Conservation (phyloP, 2,113 vertebrate species). For the Danionella cerebrum region DNA sequence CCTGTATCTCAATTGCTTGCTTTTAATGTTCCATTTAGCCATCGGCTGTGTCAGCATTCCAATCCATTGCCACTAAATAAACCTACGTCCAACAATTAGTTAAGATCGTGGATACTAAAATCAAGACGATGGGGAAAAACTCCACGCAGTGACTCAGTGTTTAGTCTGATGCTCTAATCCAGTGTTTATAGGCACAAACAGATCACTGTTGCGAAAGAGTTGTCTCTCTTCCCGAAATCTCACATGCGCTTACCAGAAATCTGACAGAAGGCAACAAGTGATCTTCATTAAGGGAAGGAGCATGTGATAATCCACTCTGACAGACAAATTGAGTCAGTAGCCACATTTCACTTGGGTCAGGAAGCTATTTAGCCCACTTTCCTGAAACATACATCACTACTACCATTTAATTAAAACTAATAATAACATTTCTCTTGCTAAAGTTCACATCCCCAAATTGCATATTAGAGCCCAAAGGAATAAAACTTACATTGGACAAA, state of each 20-base stretch:
- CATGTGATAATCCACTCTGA: constrained; percentile 61
- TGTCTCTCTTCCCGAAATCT: constrained; percentile 50
- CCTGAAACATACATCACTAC: constrained; percentile 13
- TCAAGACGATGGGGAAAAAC: constrained; percentile 26
- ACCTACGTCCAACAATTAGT: constrained; percentile 7
- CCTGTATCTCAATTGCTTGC: neutral
- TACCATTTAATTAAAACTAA: too few species aligned
- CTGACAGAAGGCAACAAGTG: constrained; percentile 58
- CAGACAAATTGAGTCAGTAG: constrained; percentile 67
- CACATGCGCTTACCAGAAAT: constrained; percentile 54
- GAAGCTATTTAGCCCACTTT: constrained; percentile 56
- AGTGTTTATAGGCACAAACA: constrained; percentile 28
- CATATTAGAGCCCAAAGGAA: too few species aligned
- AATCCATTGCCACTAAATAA: constrained; percentile 13
- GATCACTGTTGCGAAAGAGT: constrained; percentile 38
- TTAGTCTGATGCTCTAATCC: constrained; percentile 26
- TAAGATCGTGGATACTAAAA: constrained; percentile 16
- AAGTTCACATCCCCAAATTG: too few species aligned
- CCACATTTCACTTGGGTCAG: constrained; percentile 68
- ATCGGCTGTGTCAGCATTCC: neutral
- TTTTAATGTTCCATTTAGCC: neutral
- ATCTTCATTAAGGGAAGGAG: constrained; percentile 14
- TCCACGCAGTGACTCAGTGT: constrained; percentile 7
- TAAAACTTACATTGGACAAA: too few species aligned
- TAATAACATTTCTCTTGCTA: too few species aligned